Evolutionary conservation across 2,113 vertebrate genomes (phyloP).

Genomic region (Panthera uncia): DNA sequence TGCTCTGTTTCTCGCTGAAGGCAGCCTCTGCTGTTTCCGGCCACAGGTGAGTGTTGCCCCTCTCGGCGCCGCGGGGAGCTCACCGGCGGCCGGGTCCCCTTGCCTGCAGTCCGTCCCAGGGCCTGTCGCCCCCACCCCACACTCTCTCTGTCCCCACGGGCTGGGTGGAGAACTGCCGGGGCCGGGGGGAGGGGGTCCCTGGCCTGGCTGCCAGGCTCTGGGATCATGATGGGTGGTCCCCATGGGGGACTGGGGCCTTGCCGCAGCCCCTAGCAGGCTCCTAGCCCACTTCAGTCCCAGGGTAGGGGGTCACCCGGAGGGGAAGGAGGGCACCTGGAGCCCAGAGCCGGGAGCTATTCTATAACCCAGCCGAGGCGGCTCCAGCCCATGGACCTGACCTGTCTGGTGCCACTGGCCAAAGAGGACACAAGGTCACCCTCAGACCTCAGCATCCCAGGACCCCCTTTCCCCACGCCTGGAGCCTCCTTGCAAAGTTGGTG

Average conservation of each 20-base stretch:
- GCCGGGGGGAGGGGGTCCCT: background rate
- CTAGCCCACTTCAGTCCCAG: background rate
- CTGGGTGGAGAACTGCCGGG: background rate
- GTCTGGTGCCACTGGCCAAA: background rate
- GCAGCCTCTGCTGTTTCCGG: background rate
- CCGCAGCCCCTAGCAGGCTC: background rate
- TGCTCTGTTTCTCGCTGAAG: background rate
- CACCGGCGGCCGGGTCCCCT: background rate
- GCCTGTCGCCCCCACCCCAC: background rate
- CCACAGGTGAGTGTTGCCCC: background rate
- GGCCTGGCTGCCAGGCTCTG: background rate
- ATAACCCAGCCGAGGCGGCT: background rate
- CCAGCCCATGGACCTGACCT: background rate
- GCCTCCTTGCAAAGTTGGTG: background rate
- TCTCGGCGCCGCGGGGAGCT: background rate
- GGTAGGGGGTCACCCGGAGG: background rate
- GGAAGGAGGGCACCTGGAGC: background rate
- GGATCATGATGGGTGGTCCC: too few relatives aligned
- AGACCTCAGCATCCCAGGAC: accelerated
- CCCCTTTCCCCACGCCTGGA: too few relatives aligned
- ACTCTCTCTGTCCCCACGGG: background rate
- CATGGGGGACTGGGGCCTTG: too few relatives aligned
- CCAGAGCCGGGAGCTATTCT: background rate
- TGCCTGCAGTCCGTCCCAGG: accelerated
- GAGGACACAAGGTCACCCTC: background rate